These are phyloP conservation scores for Chironex yamaguchii DNA, from an alignment of 30 jellyfish, hydroid and myxozoan genomes.

Conservation along the genomic window DNA sequence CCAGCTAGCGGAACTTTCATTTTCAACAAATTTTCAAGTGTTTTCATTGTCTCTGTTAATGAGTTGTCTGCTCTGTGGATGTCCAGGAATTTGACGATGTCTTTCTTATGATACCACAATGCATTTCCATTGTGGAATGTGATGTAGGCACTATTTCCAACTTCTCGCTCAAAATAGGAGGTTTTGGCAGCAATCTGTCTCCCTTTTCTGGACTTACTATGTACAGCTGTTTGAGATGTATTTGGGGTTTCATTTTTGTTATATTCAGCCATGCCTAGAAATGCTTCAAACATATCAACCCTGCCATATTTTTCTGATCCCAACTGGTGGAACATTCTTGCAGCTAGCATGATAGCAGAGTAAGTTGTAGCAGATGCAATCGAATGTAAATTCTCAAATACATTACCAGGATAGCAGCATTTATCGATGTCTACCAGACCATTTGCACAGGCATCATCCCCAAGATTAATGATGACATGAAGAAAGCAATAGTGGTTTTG, in stretches of 20 bases:
- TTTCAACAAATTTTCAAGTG: not conserved
- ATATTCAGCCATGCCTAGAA: not conserved
- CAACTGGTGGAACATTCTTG: conserved; percentile 29
- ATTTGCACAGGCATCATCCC: conserved; percentile 16
- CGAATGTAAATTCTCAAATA: not conserved
- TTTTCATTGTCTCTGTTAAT: conserved; percentile 3
- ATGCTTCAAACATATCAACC: conserved; percentile 2
- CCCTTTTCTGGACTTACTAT: not conserved
- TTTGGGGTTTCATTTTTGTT: not conserved
- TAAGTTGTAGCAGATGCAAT: conserved; percentile 4
- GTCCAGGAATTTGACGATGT: not conserved
- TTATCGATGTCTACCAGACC: conserved; percentile 12
- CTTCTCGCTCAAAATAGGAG: conserved; percentile 11
- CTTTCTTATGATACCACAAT: conserved; percentile 15
- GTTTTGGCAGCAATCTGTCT: not conserved
- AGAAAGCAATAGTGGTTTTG: conserved; percentile 22
- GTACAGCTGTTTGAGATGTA: not conserved
- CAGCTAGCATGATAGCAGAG: conserved; percentile 7
- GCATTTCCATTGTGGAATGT: conserved; percentile 40
- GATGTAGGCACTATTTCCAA: conserved; percentile 29
- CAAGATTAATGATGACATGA: conserved; percentile 11
- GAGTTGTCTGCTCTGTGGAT: not conserved
- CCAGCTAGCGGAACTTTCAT: conserved; percentile 18
- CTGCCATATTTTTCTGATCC: conserved; percentile 26
- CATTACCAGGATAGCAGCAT: not conserved